Evolutionary conservation across 1,140 invertebrate species (phyloP).

Genomic region (Scylla paramamosain): DNA sequence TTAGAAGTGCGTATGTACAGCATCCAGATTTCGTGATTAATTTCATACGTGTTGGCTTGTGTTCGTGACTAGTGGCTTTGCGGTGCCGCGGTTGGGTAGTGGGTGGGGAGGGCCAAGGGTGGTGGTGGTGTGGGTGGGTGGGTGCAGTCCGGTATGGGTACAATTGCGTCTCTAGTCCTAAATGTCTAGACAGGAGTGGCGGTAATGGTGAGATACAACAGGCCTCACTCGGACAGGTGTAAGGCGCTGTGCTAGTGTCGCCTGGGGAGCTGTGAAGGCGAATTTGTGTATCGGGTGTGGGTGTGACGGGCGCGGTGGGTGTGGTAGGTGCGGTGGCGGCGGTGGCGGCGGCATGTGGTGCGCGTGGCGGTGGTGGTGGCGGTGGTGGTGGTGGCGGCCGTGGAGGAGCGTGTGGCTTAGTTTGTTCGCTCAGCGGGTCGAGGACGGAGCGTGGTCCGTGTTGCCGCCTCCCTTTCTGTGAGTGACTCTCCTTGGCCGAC

Average conservation of each 20-base stretch:
- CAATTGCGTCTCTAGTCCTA: too few relatives aligned
- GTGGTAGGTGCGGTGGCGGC: neutral
- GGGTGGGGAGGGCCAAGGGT: too few relatives aligned
- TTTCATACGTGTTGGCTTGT: too few relatives aligned
- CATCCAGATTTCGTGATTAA: too few relatives aligned
- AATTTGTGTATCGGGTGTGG: neutral
- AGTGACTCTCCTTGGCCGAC: neutral
- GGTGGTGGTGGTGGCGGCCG: neutral
- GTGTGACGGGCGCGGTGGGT: neutral
- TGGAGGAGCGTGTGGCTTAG: slow-evolving; percentile 23
- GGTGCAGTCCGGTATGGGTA: too few relatives aligned
- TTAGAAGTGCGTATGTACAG: too few relatives aligned
- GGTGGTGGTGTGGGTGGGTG: too few relatives aligned
- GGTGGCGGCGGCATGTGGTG: neutral
- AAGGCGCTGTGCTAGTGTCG: neutral
- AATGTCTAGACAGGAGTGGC: too few relatives aligned
- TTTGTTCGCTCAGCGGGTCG: slow-evolving; percentile 14
- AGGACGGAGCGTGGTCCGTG: neutral
- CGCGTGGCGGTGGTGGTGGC: neutral
- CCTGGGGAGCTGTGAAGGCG: neutral
- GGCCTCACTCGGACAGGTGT: too few relatives aligned
- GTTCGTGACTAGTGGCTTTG: too few relatives aligned
- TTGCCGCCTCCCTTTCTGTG: neutral
- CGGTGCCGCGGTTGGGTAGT: too few relatives aligned
- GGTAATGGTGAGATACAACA: too few relatives aligned